A percentile compares a stretch with the other conserved stretches of the same genome.
Evolutionary conservation across 2,113 vertebrate species (phyloP).

Genomic region (Condylura cristata): DNA sequence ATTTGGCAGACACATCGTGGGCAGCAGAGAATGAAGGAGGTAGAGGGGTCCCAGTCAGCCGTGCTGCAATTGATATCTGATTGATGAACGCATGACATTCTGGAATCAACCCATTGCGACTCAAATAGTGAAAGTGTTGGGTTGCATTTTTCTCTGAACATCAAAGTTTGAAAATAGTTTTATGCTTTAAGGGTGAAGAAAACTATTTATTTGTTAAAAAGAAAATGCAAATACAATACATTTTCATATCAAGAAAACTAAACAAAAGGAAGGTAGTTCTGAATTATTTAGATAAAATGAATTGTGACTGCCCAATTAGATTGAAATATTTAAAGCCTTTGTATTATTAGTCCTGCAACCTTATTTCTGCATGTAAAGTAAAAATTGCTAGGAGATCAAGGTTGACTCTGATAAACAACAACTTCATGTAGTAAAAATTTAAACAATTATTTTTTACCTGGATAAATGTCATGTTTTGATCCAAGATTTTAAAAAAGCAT

Average conservation of each 20-base stretch:
- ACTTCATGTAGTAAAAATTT: constrained; percentile 2
- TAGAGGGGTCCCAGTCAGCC: constrained; percentile 71
- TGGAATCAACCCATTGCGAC: constrained; percentile 70
- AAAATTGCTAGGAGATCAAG: constrained; percentile 34
- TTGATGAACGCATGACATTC: constrained; percentile 68
- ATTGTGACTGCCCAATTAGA: constrained; percentile 51
- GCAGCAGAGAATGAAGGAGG: constrained; percentile 76
- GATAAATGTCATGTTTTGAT: constrained; percentile 12
- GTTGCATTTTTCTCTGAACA: background rate
- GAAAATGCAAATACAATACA: constrained; percentile 44
- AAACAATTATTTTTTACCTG: constrained; percentile 10
- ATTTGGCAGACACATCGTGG: constrained; percentile 82
- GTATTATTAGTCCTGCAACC: background rate
- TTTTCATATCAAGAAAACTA: constrained; percentile 39
- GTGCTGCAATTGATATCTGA: constrained; percentile 78
- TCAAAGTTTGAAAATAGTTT: constrained; percentile 34
- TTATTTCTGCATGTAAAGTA: background rate
- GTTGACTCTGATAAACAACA: background rate
- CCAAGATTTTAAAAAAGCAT: constrained; percentile 17
- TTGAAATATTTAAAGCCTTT: constrained; percentile 52
- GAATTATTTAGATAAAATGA: constrained; percentile 58
- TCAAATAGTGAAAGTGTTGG: background rate
- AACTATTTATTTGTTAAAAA: constrained; percentile 38
- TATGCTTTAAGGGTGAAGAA: constrained; percentile 6
- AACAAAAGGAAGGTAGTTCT: constrained; percentile 55